These are phyloP conservation scores for Sebastes kiyomatsui DNA, from an alignment of 2,797 vertebrate genomes.

Conservation along the genomic window DNA sequence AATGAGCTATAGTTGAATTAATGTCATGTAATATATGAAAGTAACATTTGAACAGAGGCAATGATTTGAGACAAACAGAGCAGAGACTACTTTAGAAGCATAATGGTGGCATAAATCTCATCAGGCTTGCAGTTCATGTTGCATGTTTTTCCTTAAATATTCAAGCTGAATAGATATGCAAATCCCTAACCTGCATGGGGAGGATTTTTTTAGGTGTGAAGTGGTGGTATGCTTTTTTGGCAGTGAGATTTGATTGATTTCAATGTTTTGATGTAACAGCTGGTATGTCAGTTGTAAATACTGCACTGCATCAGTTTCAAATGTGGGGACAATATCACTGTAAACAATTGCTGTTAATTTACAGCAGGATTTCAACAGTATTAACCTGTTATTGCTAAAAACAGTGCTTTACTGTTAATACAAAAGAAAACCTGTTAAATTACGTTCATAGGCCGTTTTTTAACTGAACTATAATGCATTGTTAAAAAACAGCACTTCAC, in stretches of 20 bases:
- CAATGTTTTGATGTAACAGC: constrained; percentile 51
- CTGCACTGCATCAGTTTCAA: constrained; percentile 38
- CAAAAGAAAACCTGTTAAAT: too few species aligned
- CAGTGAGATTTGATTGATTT: constrained; percentile 39
- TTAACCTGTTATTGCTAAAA: too few species aligned
- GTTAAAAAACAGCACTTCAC: too few species aligned
- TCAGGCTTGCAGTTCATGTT: constrained; percentile 86
- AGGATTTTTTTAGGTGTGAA: background rate
- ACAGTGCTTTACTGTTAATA: too few species aligned
- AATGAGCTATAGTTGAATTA: constrained; percentile 99
- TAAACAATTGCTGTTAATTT: too few species aligned
- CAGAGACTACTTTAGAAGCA: constrained; percentile 89
- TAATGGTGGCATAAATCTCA: constrained; percentile 96
- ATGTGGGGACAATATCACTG: constrained; percentile 37
- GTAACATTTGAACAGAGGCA: constrained; percentile 99
- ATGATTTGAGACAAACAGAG: constrained; percentile 99
- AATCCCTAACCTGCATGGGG: constrained; percentile 49
- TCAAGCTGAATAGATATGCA: constrained; percentile 49
- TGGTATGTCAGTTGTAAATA: constrained; percentile 56
- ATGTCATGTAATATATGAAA: constrained; percentile 99
- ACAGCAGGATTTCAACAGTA: too few species aligned
- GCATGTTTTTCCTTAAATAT: constrained; percentile 76
- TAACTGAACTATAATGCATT: too few species aligned
- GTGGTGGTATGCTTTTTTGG: background rate
- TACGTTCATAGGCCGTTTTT: too few species aligned